Base-by-base conservation (phyloP, 37 sponge, comb jelly and placozoan species). In the Diacarnus erythraeanus region DNA sequence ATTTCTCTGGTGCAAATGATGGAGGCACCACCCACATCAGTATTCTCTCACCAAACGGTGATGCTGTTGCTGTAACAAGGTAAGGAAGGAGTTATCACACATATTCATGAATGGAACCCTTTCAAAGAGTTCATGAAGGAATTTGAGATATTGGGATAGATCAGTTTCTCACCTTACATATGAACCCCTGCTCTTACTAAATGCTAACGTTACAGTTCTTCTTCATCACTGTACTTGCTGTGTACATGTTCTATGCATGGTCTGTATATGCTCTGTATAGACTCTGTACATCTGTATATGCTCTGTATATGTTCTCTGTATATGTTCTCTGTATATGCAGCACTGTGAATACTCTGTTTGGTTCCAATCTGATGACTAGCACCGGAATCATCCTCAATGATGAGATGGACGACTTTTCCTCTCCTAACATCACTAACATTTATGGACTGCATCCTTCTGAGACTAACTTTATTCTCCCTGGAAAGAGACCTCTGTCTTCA, bases 351-450 rank as follows among this genome's bases (percentile, higher is more conserved):
- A 72, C 78, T 1, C 87, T 77, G 71, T 96, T 96, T 80, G 96
- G 96, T 23, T 83, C 96, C 27, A 65, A 73, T 21, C 35, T 96
- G 39, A 84, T 96, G 61, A 96, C 96, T 15, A 31, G 42, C 20
- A 71, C 76, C 35, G 96, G 96, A 18, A 83, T 96, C n/a, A 70
- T 96, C n/a, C 80, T 96, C 26, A 96, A 96, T 72, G 93, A 96
- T 80, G 88, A 96, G 68, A 96, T 96, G 96, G 93, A 94, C 26
- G 96, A 96, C 38, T 96, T 96, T 57, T 86, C 94, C n/a, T 73
- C 87, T 59, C 94, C 94, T 42, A 91, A 91, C 59, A 77, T 87
- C 37, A 87, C 92, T 38, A 94, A 90, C 69, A 31, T 2, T 31
- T 90, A 58, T 54, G 88, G 85, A 31, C 8, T 94, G 38, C 56